A percentile compares a stretch with the other conserved stretches of the same genome.
These are phyloP conservation scores for Cynoglossus semilaevis DNA, from an alignment of 2,113 vertebrate genomes.

Conservation along the genomic window DNA sequence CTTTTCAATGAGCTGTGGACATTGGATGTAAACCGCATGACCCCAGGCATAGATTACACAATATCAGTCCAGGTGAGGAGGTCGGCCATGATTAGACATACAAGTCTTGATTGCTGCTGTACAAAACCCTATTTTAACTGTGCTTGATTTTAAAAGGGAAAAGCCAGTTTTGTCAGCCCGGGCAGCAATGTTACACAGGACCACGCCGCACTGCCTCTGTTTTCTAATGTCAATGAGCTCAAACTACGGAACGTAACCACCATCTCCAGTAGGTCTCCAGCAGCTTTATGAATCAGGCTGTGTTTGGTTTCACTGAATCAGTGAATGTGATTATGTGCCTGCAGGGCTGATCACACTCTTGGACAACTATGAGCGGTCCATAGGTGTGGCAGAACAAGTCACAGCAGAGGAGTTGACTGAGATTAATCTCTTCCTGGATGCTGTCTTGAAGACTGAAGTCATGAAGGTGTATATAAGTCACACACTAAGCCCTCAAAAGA, in stretches of 20 bases:
- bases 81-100: too few species aligned
- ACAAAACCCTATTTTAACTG: background rate
- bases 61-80: slow-evolving; percentile 80
- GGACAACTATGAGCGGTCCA: slow-evolving; percentile 82
- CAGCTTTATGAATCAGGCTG: background rate
- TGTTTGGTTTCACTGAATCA: background rate
- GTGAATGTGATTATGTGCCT: background rate
- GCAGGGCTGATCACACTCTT: slow-evolving; percentile 78
- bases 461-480: slow-evolving; percentile 77
- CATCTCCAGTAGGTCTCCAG: slow-evolving; percentile 69
- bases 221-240: slow-evolving; percentile 74
- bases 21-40: slow-evolving; percentile 75
- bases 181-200: slow-evolving; percentile 71
- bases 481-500: too few species aligned
- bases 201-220: slow-evolving; percentile 70
- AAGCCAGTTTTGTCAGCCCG: slow-evolving; percentile 68
- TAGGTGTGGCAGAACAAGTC: slow-evolving; percentile 73
- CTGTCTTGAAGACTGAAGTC: slow-evolving; percentile 78
- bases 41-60: slow-evolving; percentile 78
- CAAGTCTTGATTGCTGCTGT: too few species aligned
- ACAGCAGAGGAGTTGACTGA: slow-evolving; percentile 76
- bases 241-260: slow-evolving; percentile 73
- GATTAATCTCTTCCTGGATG: slow-evolving; percentile 79
- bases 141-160: slow-evolving; percentile 65
- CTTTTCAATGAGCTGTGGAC: slow-evolving; percentile 82